phyloP scores from a whole-genome alignment of 35 echinoderm and acorn worm species.

The Ophioderma brevispina region DNA sequence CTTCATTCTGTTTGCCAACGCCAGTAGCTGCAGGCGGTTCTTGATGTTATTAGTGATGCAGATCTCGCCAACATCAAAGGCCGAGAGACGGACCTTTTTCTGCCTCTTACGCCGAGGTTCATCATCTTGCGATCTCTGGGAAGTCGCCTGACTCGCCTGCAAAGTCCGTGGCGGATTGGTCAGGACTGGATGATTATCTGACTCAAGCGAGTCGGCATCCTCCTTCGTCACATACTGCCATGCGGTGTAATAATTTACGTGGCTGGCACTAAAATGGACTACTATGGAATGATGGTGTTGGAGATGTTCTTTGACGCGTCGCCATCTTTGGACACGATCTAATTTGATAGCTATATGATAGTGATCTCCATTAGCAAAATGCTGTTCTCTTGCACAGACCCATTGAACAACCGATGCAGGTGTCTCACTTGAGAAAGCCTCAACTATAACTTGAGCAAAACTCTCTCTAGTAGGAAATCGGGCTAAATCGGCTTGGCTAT shows the following conservation, averaged over 20 bases:
- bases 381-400: conserved; percentile 24
- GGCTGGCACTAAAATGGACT: conserved; percentile 29
- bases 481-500: conserved; percentile 30
- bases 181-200: neutral
- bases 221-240: conserved; percentile 46
- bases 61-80: conserved; percentile 43
- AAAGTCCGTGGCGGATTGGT: neutral
- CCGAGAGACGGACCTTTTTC: conserved; percentile 2
- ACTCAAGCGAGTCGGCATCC: neutral
- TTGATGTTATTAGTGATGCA: neutral
- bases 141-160: neutral
- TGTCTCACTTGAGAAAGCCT: neutral
- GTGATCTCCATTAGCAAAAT: conserved; percentile 23
- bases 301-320: neutral
- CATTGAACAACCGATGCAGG: neutral
- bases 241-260: conserved; percentile 55
- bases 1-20: conserved; percentile 34
- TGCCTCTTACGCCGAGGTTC: neutral
- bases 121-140: neutral
- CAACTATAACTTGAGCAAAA: conserved; percentile 11
- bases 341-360: conserved; percentile 62
- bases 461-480: neutral
- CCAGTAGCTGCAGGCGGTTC: conserved; percentile 18
- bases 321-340: neutral
- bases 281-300: neutral